Base-by-base conservation (phyloP, 2,113 vertebrate species). In the Dascyllus trimaculatus region DNA sequence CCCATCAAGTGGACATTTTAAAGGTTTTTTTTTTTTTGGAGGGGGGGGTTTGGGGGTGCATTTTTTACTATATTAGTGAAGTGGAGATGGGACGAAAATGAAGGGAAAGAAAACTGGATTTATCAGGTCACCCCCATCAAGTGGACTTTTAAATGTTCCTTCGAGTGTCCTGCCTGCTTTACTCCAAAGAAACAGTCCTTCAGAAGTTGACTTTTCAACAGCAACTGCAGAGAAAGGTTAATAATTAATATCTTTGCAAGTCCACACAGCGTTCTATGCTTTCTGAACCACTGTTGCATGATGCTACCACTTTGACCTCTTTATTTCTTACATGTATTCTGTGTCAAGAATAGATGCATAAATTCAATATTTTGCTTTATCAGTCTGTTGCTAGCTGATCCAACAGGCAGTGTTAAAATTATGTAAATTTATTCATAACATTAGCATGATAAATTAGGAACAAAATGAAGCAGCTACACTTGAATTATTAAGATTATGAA, bases 401-500 rank as follows among this genome's bases (percentile, higher is more conserved):
- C 94, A 96, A 96, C 95, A 96, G 95, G 95, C 96, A 95, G 95
- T 92, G 95, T 61, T 80, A 93, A 95, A 96, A 97, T 97, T 98
- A 99, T 99, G 97, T 94, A 98, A 96, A 99, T 99, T 97, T 98
- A 99, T 99, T 96, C 98, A 97, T 95, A 96, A 96, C 97, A 99
- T 99, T 98, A 98, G 97, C 97, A 98, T 97, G 97, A 99, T 98
- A 96, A 98, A 99, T 98, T 99, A 96, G 97, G 97, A 96, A 97
- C 96, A 98, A 99, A 99, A 98, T 98, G 96, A 98, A 97, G 97
- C 97, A 95, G 97, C 97, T 97, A 97, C 96, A 97, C 97, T 98
- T 98, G 97, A 99, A 98, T 99, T 98, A 98, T 99, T 99, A 98
- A 98, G 97, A 98, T 98, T 97, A 99, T 98, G 96, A 99, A 98